Evolutionary conservation across 2,113 vertebrate species (phyloP).

Genomic region (Petrocephalus microphthalmus): DNA sequence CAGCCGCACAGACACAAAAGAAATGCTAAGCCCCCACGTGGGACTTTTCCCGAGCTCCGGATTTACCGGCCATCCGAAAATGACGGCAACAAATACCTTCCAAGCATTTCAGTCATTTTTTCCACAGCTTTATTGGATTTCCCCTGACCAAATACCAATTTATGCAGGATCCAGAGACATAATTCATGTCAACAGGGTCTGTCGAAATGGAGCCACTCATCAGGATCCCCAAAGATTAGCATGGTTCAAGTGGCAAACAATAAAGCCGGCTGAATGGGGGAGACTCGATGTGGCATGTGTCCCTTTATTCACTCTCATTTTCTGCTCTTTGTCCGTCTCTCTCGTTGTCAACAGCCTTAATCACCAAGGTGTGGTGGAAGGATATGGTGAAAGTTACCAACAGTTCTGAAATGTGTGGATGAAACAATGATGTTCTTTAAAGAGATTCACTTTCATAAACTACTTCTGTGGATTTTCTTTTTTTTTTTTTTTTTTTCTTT

Average conservation of each 20-base stretch:
- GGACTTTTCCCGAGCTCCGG: not conserved
- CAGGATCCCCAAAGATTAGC: not conserved
- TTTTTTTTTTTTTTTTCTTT: not conserved
- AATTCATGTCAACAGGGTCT: not conserved
- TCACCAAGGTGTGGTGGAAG: not conserved
- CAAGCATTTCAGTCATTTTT: not conserved
- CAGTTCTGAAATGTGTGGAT: not conserved
- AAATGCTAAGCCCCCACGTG: not conserved
- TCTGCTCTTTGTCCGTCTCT: not conserved
- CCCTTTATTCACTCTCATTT: not conserved
- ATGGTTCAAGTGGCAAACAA: not conserved
- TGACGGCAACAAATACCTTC: not conserved
- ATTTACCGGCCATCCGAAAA: constrained; percentile 1
- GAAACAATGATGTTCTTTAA: not conserved
- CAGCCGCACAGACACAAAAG: not conserved
- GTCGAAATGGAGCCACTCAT: not conserved
- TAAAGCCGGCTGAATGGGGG: not conserved
- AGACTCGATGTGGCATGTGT: not conserved
- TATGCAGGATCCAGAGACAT: not conserved
- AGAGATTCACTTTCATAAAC: not conserved
- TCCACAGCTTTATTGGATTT: not conserved
- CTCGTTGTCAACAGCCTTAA: not conserved
- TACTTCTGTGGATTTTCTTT: not conserved
- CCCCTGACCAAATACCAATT: not conserved
- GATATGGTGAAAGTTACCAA: not conserved